Evolutionary conservation across 2,113 vertebrate species (phyloP).

Genomic region (Andinoacara biseriatus): DNA sequence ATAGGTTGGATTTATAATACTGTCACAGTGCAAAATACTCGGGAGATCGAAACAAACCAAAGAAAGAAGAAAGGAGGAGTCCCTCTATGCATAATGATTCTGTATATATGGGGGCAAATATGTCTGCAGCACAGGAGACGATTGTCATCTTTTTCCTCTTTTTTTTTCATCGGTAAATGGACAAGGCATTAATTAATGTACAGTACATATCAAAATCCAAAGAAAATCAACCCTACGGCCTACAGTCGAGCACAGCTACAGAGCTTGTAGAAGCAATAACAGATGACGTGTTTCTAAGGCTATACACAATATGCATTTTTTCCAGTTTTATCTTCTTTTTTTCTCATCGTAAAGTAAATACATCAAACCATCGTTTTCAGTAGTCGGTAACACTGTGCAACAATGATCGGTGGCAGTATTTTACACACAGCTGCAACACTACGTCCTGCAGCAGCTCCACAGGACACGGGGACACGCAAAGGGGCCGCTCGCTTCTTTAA

Average conservation of each 20-base stretch:
- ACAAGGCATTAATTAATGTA: constrained; percentile 84
- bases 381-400: constrained; percentile 86
- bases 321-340: constrained; percentile 65
- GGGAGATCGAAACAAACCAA: constrained; percentile 66
- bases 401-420: constrained; percentile 84
- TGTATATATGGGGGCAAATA: constrained; percentile 79
- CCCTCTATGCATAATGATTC: constrained; percentile 77
- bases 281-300: constrained; percentile 83
- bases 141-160: constrained; percentile 84
- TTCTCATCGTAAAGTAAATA: constrained; percentile 80
- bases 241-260: constrained; percentile 82
- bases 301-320: constrained; percentile 83
- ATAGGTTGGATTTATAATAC: constrained; percentile 83
- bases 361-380: constrained; percentile 83
- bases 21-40: constrained; percentile 88
- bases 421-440: constrained; percentile 80
- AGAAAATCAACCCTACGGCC: constrained; percentile 79
- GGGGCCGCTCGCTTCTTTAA: constrained; percentile 40
- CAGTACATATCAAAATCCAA: constrained; percentile 80
- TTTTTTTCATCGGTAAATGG: constrained; percentile 77
- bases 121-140: constrained; percentile 84
- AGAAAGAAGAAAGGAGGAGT: constrained; percentile 69
- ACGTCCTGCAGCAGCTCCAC: constrained; percentile 55
- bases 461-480: background rate
- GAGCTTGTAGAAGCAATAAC: constrained; percentile 83